These are phyloP conservation scores for Mormyrus iriodes DNA, from an alignment of 2,113 vertebrate species.

Conservation along the genomic window DNA sequence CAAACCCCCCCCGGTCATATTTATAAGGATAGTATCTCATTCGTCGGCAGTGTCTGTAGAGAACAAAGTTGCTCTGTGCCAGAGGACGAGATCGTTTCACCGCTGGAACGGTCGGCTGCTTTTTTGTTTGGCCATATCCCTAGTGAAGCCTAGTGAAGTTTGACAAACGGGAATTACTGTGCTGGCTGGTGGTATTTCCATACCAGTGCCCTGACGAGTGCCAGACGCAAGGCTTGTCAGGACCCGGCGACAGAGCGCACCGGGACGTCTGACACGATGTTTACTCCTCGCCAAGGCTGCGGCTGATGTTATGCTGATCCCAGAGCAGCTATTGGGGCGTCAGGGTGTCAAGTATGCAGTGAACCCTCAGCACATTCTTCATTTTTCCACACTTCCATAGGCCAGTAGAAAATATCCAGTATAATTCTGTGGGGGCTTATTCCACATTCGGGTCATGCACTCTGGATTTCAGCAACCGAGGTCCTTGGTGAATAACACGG, in stretches of 20 bases:
- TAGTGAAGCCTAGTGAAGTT: background rate
- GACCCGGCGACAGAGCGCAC: background rate
- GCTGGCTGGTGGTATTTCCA: background rate
- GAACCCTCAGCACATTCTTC: background rate
- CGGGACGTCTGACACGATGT: background rate
- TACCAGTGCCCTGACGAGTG: background rate
- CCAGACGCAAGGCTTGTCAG: background rate
- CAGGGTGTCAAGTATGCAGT: background rate
- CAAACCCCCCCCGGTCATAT: background rate
- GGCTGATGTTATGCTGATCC: conserved; percentile 26
- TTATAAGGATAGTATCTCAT: background rate
- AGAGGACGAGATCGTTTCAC: background rate
- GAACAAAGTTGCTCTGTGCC: background rate
- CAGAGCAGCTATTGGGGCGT: conserved; percentile 34
- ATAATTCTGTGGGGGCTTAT: background rate
- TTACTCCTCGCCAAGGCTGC: conserved; percentile 27
- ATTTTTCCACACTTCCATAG: background rate
- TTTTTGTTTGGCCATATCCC: background rate
- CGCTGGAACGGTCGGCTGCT: background rate
- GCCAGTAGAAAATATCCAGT: background rate
- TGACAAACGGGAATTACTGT: background rate
- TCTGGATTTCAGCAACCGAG: background rate
- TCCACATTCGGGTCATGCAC: background rate
- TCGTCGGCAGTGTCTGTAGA: background rate
- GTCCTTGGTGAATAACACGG: background rate